Percentiles rank a stretch among this genome's conserved stretches.
These are phyloP conservation scores for Pao palembangensis DNA, from an alignment of 2,113 vertebrate species.

Conservation along the genomic window DNA sequence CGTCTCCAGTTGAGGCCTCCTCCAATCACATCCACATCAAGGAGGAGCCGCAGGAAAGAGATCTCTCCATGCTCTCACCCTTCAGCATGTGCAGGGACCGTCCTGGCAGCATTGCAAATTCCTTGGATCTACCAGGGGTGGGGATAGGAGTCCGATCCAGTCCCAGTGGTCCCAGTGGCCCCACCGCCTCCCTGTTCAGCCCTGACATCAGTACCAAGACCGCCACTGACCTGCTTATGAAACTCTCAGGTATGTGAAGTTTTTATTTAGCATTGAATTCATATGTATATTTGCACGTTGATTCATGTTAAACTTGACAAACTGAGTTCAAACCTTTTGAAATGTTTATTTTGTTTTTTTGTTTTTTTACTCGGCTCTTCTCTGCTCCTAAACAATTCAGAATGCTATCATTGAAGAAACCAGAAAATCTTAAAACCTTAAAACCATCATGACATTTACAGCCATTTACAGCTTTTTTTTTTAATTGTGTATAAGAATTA, in stretches of 20 bases:
- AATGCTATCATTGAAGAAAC: neutral
- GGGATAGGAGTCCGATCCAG: slow-evolving; percentile 66
- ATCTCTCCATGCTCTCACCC: slow-evolving; percentile 78
- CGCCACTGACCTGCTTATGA: slow-evolving; percentile 98
- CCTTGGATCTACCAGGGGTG: slow-evolving; percentile 82
- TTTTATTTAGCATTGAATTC: neutral
- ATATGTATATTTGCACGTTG: neutral
- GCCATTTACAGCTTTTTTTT: too few species aligned
- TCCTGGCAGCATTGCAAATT: slow-evolving; percentile 82
- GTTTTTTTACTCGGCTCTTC: too few species aligned
- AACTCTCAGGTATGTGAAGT: slow-evolving; percentile 86
- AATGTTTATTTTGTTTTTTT: neutral
- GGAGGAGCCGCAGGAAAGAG: slow-evolving; percentile 92
- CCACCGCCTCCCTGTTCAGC: slow-evolving; percentile 89
- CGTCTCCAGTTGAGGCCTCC: slow-evolving; percentile 74
- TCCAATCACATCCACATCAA: slow-evolving; percentile 86
- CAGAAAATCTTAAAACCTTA: too few species aligned
- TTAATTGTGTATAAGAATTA: too few species aligned
- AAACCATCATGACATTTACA: too few species aligned
- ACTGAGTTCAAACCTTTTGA: neutral
- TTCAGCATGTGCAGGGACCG: slow-evolving; percentile 85
- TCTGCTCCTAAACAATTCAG: too few species aligned
- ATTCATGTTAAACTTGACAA: neutral
- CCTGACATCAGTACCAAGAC: slow-evolving; percentile 97
- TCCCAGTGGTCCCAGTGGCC: slow-evolving; percentile 56